phyloP scores from a whole-genome alignment of 2,888 invertebrate genomes.

The Agriopis aurantiaria region DNA sequence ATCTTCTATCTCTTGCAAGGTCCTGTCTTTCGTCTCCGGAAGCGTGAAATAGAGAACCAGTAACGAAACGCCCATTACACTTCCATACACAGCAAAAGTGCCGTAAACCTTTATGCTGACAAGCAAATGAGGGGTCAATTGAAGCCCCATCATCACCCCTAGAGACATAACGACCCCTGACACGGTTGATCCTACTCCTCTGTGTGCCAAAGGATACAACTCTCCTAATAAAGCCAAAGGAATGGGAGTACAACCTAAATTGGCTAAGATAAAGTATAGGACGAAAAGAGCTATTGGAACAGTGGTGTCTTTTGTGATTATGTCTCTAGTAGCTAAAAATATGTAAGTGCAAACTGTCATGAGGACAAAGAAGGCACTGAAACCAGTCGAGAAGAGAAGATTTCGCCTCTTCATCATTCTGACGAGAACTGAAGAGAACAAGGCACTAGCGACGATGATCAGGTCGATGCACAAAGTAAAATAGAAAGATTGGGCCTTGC shows the following conservation, averaged over 20 bases:
- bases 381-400: constrained; percentile 57
- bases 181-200: constrained; percentile 55
- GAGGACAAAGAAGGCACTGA: constrained; percentile 53
- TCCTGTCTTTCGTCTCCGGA: constrained; percentile 58
- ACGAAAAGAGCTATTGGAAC: constrained; percentile 54
- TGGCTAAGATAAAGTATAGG: constrained; percentile 58
- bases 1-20: constrained; percentile 57
- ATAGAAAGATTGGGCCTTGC: constrained; percentile 53
- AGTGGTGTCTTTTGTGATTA: constrained; percentile 51
- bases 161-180: constrained; percentile 57
- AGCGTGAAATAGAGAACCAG: constrained; percentile 51
- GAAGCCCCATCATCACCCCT: constrained; percentile 50
- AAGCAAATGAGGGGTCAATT: constrained; percentile 58
- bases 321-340: constrained; percentile 48
- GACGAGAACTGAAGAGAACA: constrained; percentile 56
- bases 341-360: constrained; percentile 52
- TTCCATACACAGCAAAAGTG: constrained; percentile 65
- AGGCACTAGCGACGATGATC: constrained; percentile 56
- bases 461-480: constrained; percentile 59
- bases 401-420: constrained; percentile 60
- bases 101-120: constrained; percentile 61
- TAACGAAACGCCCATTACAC: constrained; percentile 36
- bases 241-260: constrained; percentile 64
- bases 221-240: constrained; percentile 61
- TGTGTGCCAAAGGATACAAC: constrained; percentile 60